Evolutionary conservation across 2,888 invertebrate species (phyloP).

Genomic region (Allophyes oxyacanthae): DNA sequence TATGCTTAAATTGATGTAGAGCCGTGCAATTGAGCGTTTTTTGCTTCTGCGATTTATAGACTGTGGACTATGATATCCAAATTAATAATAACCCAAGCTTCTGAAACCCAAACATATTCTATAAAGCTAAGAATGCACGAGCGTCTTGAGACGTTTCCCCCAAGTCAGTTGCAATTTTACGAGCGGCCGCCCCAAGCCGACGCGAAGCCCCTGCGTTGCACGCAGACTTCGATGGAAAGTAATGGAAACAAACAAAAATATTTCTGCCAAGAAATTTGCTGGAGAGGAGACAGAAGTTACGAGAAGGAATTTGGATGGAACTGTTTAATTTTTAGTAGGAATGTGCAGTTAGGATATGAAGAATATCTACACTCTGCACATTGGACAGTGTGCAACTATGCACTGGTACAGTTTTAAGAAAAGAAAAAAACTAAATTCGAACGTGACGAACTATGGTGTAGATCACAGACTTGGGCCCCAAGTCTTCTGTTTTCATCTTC

Average conservation of each 20-base stretch:
- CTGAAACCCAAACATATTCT: conserved; percentile 62
- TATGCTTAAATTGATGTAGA: too few relatives aligned
- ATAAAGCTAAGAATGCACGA: conserved; percentile 81
- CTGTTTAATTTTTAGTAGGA: conserved; percentile 39
- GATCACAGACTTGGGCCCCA: too few relatives aligned
- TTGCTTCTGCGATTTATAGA: too few relatives aligned
- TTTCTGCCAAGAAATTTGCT: conserved; percentile 47
- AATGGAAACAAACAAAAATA: conserved; percentile 66
- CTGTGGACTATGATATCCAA: too few relatives aligned
- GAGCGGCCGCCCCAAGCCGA: conserved; percentile 77
- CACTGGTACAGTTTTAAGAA: too few relatives aligned
- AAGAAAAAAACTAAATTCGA: too few relatives aligned
- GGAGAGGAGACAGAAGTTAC: conserved; percentile 19
- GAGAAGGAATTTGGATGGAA: conserved; percentile 33
- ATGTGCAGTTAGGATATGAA: too few relatives aligned
- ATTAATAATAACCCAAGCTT: conserved; percentile 22
- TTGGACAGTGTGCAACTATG: too few relatives aligned
- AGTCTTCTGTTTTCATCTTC: too few relatives aligned
- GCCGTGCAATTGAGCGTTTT: too few relatives aligned
- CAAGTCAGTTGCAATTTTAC: conserved; percentile 86
- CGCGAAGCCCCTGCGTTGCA: conserved; percentile 66
- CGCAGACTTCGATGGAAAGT: conserved; percentile 60
- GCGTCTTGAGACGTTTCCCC: conserved; percentile 86
- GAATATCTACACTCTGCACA: too few relatives aligned
- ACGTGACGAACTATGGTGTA: too few relatives aligned